phyloP scores from a whole-genome alignment of 2,113 vertebrate genomes.

The Tringa solitaria region DNA sequence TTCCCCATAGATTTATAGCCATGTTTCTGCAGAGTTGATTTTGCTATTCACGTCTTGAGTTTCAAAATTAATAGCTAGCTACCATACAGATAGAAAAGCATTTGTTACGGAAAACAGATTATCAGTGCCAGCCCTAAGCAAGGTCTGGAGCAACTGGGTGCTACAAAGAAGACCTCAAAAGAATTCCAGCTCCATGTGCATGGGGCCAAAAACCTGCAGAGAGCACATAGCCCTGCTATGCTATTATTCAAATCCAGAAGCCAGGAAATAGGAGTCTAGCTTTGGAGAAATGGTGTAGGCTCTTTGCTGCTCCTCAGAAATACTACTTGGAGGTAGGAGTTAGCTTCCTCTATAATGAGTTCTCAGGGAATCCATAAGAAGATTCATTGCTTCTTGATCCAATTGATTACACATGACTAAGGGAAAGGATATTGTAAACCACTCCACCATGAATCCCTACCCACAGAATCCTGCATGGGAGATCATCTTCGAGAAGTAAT shows the following conservation, averaged over 20 bases:
- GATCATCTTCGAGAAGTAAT: neutral
- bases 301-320: neutral
- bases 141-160: neutral
- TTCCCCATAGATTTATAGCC: neutral
- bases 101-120: neutral
- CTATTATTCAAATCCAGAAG: neutral
- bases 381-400: neutral
- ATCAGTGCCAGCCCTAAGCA: neutral
- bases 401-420: neutral
- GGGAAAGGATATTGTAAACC: neutral
- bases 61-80: constrained; percentile 2
- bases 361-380: neutral
- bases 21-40: neutral
- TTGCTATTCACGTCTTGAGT: neutral
- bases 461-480: neutral
- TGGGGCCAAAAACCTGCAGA: neutral
- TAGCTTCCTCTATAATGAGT: neutral
- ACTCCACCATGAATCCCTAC: neutral
- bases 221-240: neutral
- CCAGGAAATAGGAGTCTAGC: neutral
- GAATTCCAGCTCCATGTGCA: neutral
- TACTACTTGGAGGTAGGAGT: neutral
- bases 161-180: neutral
- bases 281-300: neutral
- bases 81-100: neutral